phyloP scores from a whole-genome alignment of 2,113 vertebrate species.

The Malurus alboscapulatus region DNA sequence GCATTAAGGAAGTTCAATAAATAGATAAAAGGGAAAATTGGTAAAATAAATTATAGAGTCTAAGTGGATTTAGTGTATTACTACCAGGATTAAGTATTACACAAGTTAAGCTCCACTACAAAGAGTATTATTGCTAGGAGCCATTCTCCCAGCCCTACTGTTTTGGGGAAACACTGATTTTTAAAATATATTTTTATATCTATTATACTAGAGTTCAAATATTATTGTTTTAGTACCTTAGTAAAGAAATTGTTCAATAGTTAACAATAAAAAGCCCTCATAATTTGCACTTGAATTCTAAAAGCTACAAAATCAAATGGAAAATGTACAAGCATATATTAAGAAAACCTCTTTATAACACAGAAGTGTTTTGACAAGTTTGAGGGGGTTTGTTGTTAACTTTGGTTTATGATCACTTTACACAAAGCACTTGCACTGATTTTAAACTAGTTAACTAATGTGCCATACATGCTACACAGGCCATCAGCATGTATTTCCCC shows the following conservation, averaged over 20 bases:
- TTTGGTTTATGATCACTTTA: conserved; percentile 1
- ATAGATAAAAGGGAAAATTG: conserved; percentile 46
- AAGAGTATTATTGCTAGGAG: neutral
- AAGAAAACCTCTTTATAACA: neutral
- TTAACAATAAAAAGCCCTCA: neutral
- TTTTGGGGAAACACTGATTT: conserved; percentile 5
- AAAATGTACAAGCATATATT: neutral
- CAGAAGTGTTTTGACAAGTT: neutral
- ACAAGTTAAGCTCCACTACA: neutral
- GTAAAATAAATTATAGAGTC: neutral
- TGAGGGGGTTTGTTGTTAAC: neutral
- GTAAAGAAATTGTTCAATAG: neutral
- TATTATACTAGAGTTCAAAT: neutral
- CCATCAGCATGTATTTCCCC: neutral
- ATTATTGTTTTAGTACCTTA: neutral
- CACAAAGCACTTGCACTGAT: neutral
- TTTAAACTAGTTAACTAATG: neutral
- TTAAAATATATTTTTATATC: neutral
- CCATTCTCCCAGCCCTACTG: neutral
- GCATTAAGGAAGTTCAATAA: conserved; percentile 41
- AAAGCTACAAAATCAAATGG: neutral
- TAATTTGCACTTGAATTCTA: neutral
- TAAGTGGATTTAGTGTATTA: neutral
- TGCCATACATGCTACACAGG: neutral
- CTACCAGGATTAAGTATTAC: neutral